These are phyloP conservation scores for Cyprinus carpio DNA, from an alignment of 2,113 vertebrate species.

Conservation along the genomic window DNA sequence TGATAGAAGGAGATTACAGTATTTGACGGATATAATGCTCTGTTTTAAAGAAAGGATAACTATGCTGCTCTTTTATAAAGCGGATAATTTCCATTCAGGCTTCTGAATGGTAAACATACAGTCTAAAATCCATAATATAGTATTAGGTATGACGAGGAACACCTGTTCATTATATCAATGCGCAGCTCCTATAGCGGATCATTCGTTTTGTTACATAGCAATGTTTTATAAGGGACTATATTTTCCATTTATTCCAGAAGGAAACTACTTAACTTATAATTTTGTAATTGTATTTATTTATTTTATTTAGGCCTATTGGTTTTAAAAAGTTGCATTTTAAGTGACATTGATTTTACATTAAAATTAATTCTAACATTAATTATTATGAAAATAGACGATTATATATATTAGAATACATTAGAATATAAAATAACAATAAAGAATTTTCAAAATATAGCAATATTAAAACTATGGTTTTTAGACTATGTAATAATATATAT, in stretches of 20 bases:
- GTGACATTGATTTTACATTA: no score
- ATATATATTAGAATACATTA: no score
- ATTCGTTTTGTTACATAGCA: not conserved
- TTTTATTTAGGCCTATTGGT: not conserved
- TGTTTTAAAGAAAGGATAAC: not conserved
- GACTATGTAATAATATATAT: no score
- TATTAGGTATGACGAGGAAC: not conserved
- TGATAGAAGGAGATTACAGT: conserved; percentile 1
- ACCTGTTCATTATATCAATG: not conserved
- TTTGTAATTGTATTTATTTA: not conserved
- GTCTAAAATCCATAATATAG: not conserved
- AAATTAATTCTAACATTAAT: not conserved
- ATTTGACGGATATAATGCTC: not conserved
- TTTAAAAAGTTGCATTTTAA: not conserved
- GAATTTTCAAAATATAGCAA: no score
- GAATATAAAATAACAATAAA: no score
- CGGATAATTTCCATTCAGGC: not conserved
- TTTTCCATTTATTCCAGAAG: not conserved
- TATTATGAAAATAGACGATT: not conserved
- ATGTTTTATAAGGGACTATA: not conserved
- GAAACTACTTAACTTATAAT: not conserved
- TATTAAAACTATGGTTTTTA: not conserved
- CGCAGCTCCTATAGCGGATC: not conserved
- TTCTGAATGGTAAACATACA: not conserved
- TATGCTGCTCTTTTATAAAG: not conserved